Evolutionary conservation across 2,888 invertebrate species (phyloP), one percentile per base, ranked within the genome.

Genomic region (Uropetala carovei): DNA sequence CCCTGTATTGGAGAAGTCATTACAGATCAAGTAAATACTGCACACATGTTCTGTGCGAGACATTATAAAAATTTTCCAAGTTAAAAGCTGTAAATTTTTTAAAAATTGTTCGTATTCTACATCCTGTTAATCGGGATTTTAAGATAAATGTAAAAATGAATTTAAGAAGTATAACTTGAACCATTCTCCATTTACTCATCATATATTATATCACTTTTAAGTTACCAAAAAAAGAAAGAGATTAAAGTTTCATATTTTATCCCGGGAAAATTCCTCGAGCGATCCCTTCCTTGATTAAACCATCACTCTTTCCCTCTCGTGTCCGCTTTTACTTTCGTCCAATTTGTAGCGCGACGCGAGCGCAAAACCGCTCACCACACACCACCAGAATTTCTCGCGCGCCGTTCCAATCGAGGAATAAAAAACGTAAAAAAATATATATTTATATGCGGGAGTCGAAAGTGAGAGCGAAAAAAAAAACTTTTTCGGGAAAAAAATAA

Each of bases 261-360:
- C 75, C 75, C 13, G 75, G 75, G 75, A 10, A 75, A 22, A 75
- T 75, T 75, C 22, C 13, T 27, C 75, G 68, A 68, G 68, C 68
- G 68, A 75, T 75, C 75, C 8, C 27, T 75, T 27, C 27, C 75
- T 27, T 75, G 75, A 75, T 75, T 75, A 75, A 75, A 75, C 22
- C 75, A 43, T 43, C 43, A 43, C 43, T 43, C 43, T 43, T 43
- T 43, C 5, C 43, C 43, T 43, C 43, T n/a, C 75, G 16, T 27
- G 75, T 75, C 75, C 43, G 27, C 75, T 75, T 75, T 75, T 27
- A 22, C 75, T 75, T 75, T 75, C 75, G 75, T 11, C 22, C 75
- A 75, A 75, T 75, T 75, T 27, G 27, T 22, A 75, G 64, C 16
- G 64, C 7, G 64, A 10, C 64, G 64, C 64, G 68, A 22, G 0